A percentile compares a stretch with the other conserved stretches of the same genome.
Evolutionary conservation across 1,140 invertebrate species (phyloP).

Genomic region (Caenorhabditis brenneri): DNA sequence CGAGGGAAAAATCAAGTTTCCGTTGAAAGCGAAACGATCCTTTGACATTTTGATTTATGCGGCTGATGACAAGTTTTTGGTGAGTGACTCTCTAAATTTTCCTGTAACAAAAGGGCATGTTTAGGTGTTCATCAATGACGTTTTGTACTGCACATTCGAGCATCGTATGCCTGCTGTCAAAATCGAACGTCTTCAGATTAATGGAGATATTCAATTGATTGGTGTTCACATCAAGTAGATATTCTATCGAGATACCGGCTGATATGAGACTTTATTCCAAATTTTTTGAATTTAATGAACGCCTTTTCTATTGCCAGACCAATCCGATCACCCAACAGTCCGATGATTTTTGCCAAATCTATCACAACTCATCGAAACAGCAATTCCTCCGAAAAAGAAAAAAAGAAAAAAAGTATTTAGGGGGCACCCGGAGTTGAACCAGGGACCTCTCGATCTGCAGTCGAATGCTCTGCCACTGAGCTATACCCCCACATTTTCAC

Average conservation of each 20-base stretch:
- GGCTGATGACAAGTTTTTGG: constrained; percentile 63
- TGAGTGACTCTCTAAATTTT: background rate
- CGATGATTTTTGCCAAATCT: too few species aligned
- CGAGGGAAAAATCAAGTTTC: constrained; percentile 59
- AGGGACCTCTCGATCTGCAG: constrained; percentile 75
- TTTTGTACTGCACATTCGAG: constrained; percentile 62
- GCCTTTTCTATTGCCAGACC: too few species aligned
- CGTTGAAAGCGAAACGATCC: constrained; percentile 61
- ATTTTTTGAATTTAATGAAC: background rate
- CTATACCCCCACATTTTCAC: constrained; percentile 69
- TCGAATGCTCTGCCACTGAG: constrained; percentile 75
- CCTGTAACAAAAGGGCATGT: constrained; percentile 44
- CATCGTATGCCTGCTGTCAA: constrained; percentile 60
- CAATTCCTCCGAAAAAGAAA: background rate
- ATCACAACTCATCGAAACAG: too few species aligned
- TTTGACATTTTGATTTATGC: constrained; percentile 69
- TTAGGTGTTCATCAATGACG: constrained; percentile 69
- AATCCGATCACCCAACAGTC: too few species aligned
- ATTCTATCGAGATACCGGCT: background rate
- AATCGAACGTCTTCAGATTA: constrained; percentile 65
- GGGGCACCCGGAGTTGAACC: constrained; percentile 74
- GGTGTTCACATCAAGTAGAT: constrained; percentile 62
- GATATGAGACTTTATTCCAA: background rate
- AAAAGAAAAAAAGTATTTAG: constrained; percentile 28
- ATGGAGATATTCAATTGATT: constrained; percentile 68